Evolutionary conservation across 2,113 vertebrate species (phyloP).

Genomic region (Protobothrops mucrosquamatus): DNA sequence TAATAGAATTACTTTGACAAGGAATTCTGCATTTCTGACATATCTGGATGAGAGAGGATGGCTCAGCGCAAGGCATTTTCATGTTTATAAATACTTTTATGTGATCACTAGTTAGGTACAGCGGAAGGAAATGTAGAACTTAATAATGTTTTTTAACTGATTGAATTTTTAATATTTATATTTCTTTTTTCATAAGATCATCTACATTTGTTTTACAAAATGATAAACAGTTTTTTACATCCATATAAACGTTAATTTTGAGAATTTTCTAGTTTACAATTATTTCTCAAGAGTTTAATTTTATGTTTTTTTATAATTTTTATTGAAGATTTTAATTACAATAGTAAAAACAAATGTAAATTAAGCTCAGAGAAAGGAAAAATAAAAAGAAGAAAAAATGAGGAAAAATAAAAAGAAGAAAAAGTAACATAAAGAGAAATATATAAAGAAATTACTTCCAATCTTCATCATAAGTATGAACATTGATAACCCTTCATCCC

Average conservation of each 20-base stretch:
- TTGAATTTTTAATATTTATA: neutral
- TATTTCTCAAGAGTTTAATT: neutral
- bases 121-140: neutral
- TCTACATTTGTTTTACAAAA: neutral
- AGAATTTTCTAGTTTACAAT: neutral
- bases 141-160: neutral
- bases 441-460: neutral
- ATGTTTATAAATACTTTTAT: neutral
- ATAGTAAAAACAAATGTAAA: neutral
- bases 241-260: neutral
- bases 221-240: neutral
- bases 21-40: constrained; percentile 39
- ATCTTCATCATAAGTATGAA: neutral
- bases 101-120: neutral
- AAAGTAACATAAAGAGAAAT: neutral
- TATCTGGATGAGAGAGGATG: neutral
- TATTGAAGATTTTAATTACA: neutral
- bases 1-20: constrained; percentile 18
- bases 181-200: neutral
- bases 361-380: neutral
- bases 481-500: neutral
- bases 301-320: neutral
- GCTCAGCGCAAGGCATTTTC: constrained; percentile 4
- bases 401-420: neutral
- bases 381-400: neutral